Evolutionary conservation across 2,113 vertebrate genomes (phyloP).

Genomic region (Epinephelus fuscoguttatus): DNA sequence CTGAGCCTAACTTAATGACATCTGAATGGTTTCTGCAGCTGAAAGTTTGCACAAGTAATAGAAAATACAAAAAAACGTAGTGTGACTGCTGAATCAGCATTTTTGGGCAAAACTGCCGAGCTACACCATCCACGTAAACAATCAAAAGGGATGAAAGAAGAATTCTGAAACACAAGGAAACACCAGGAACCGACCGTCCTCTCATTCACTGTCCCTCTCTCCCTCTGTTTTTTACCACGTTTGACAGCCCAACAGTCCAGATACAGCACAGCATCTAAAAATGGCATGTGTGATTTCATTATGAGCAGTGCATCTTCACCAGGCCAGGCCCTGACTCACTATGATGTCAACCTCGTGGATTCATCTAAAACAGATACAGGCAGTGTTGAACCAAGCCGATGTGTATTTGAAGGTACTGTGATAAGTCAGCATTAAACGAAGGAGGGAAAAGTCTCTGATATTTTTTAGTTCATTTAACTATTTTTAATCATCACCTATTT

Average conservation of each 20-base stretch:
- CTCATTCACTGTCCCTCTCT: neutral
- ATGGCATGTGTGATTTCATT: constrained; percentile 46
- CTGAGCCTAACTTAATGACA: no score
- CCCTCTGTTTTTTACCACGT: neutral
- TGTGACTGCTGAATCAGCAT: no score
- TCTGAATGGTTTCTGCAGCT: no score
- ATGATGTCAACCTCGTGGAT: constrained; percentile 8
- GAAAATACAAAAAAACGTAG: no score
- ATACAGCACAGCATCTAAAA: constrained; percentile 3
- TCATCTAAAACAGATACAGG: neutral
- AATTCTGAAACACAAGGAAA: neutral
- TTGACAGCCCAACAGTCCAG: constrained; percentile 20
- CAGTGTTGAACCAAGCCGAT: neutral
- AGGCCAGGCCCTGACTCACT: constrained; percentile 28
- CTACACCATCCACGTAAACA: neutral
- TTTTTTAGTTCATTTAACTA: neutral
- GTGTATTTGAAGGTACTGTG: neutral
- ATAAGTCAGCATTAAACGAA: neutral
- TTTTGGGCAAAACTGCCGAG: neutral
- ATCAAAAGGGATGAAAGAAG: neutral
- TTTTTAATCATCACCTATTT: neutral
- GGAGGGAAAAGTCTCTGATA: no score
- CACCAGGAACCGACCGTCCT: neutral
- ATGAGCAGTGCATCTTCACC: constrained; percentile 39
- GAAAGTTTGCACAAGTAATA: no score